Evolutionary conservation across 1,140 invertebrate species (phyloP).

Genomic region (Adoxophyes honmai): DNA sequence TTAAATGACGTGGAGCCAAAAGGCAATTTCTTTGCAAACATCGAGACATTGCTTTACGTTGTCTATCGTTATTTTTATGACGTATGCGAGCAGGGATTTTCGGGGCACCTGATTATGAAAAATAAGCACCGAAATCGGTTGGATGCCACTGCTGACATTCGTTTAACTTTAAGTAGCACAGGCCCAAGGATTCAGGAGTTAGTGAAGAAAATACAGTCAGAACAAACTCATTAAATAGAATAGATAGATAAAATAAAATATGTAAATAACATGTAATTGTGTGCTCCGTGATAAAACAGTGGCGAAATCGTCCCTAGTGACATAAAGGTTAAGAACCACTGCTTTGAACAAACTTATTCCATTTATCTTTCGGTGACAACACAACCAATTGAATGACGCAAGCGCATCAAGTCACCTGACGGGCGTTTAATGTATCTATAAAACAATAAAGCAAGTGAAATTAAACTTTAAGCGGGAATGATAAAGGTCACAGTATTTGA

Average conservation of each 20-base stretch:
- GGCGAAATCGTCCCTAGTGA: too few species aligned
- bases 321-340: too few species aligned
- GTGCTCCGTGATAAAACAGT: too few species aligned
- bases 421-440: slow-evolving; percentile 17
- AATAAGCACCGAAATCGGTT: slow-evolving; percentile 25
- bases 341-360: slow-evolving; percentile 43
- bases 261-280: too few species aligned
- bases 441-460: neutral
- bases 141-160: slow-evolving; percentile 23
- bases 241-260: too few species aligned
- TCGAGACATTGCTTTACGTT: too few species aligned
- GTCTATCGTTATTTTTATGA: too few species aligned
- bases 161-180: slow-evolving; percentile 22
- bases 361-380: slow-evolving; percentile 65
- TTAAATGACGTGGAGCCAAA: slow-evolving; percentile 19
- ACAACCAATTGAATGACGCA: slow-evolving; percentile 48
- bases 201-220: slow-evolving; percentile 19
- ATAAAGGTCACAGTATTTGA: slow-evolving; percentile 9
- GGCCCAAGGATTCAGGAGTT: slow-evolving; percentile 20
- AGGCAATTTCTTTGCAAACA: slow-evolving; percentile 18
- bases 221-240: slow-evolving; percentile 18
- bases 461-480: neutral
- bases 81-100: slow-evolving; percentile 27
- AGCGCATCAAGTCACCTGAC: slow-evolving; percentile 35
- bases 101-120: slow-evolving; percentile 23